These are phyloP conservation scores for Agrotis clavis DNA, from an alignment of 2,888 invertebrate genomes.

Conservation along the genomic window DNA sequence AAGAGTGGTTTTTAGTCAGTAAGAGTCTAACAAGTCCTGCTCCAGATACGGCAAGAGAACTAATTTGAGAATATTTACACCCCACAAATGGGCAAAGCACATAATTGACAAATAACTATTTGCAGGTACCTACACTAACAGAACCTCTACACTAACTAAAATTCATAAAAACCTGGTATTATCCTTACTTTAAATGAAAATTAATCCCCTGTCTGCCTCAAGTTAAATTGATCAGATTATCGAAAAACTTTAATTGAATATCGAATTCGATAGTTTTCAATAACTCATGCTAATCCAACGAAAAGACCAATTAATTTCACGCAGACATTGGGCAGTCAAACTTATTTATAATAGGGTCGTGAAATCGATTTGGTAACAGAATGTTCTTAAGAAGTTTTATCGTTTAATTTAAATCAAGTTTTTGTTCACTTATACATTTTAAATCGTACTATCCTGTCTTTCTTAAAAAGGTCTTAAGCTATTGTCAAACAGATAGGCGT, in stretches of 20 bases:
- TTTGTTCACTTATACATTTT: too few relatives aligned
- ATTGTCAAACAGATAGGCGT: too few relatives aligned
- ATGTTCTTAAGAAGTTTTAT: background rate
- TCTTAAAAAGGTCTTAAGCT: too few relatives aligned
- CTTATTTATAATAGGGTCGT: slow-evolving; percentile 22
- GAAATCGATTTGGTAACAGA: background rate
- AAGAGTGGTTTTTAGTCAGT: too few relatives aligned
- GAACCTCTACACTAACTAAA: too few relatives aligned
- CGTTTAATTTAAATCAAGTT: background rate
- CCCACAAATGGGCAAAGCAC: too few relatives aligned
- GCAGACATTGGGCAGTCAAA: slow-evolving; percentile 12
- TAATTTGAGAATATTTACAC: too few relatives aligned
- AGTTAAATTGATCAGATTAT: slow-evolving; percentile 14
- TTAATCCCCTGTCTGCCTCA: background rate
- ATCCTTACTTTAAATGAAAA: background rate
- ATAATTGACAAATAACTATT: too few relatives aligned
- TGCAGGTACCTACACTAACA: too few relatives aligned
- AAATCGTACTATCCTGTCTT: too few relatives aligned
- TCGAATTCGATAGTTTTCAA: slow-evolving; percentile 47
- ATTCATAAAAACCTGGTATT: background rate
- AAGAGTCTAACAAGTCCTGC: too few relatives aligned
- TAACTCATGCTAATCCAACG: slow-evolving; percentile 41
- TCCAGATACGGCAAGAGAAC: too few relatives aligned
- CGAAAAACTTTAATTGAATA: slow-evolving; percentile 35
- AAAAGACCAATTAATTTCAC: slow-evolving; percentile 52